Evolutionary conservation across 2,888 invertebrate genomes (phyloP).

Genomic region (Agrotis clavis): DNA sequence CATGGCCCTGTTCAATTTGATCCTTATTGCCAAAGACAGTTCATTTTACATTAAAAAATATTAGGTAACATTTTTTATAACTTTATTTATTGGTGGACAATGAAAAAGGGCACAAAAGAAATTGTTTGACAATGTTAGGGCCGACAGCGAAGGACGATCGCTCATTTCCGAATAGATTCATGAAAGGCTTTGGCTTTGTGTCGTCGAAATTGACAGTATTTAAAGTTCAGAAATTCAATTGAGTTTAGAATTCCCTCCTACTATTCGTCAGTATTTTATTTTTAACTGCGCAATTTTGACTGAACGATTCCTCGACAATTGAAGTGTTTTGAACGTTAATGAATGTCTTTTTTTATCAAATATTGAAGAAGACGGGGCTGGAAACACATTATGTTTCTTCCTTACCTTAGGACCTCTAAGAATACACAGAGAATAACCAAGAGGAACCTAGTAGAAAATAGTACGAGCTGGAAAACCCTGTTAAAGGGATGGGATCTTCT

Average conservation of each 20-base stretch:
- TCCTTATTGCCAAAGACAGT: too few relatives aligned
- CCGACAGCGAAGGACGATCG: slow-evolving; percentile 17
- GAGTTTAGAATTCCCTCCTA: neutral
- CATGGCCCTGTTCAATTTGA: too few relatives aligned
- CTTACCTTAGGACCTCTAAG: neutral
- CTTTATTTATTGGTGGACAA: slow-evolving; percentile 8
- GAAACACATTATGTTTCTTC: neutral
- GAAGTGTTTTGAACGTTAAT: neutral
- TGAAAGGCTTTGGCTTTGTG: slow-evolving; percentile 18
- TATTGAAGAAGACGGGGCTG: neutral
- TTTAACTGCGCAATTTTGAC: neutral
- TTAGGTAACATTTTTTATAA: slow-evolving; percentile 13
- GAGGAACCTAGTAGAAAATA: too few relatives aligned
- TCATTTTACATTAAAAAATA: neutral
- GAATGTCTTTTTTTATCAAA: neutral
- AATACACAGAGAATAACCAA: neutral
- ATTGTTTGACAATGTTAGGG: slow-evolving; percentile 11
- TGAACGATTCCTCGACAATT: neutral
- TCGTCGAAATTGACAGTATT: slow-evolving; percentile 11
- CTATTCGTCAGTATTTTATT: neutral
- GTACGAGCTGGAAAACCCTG: neutral
- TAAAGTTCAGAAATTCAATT: neutral
- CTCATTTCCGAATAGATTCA: slow-evolving; percentile 34
- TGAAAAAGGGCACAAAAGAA: slow-evolving; percentile 31
- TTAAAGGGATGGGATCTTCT: neutral